Conservation (phyloP, 2,888 invertebrate species). For the Stegana nigrithorax region DNA sequence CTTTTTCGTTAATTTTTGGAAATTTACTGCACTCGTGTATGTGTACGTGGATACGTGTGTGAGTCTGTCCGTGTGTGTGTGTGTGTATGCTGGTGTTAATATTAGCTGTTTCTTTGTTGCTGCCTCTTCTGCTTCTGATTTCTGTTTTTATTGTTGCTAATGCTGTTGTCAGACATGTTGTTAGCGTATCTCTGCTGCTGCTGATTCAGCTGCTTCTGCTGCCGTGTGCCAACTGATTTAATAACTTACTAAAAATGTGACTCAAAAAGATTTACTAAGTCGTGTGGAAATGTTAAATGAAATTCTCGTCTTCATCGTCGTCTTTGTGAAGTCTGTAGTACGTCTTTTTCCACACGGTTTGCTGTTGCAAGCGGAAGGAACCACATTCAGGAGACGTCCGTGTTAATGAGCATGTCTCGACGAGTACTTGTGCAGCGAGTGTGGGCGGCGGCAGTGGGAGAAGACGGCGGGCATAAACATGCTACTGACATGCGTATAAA, state of each 20-base stretch:
- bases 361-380: not conserved
- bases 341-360: not conserved
- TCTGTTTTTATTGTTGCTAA: slow-evolving; percentile 20
- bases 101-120: too few relatives aligned
- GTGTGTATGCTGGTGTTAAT: too few relatives aligned
- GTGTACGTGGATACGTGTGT: too few relatives aligned
- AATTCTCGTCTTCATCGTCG: not conserved
- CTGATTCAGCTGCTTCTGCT: not conserved
- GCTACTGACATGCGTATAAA: not conserved
- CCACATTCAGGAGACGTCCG: not conserved
- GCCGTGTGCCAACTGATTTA: slow-evolving; percentile 4
- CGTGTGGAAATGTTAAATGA: slow-evolving; percentile 11
- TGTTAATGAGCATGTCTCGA: slow-evolving; percentile 11
- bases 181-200: slow-evolving; percentile 6
- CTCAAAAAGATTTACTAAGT: slow-evolving; percentile 14
- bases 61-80: too few relatives aligned
- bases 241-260: slow-evolving; percentile 5
- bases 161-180: too few relatives aligned
- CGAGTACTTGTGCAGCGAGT: not conserved
- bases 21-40: slow-evolving; percentile 33
- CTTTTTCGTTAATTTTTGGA: slow-evolving; percentile 55
- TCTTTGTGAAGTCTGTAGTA: not conserved
- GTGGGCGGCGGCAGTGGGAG: not conserved
- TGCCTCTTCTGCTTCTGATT: slow-evolving; percentile 1
- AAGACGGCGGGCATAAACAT: too few relatives aligned